A percentile compares a stretch with the other conserved stretches of the same genome.
phyloP scores from a whole-genome alignment of 2,113 vertebrate genomes.

The Arizona elegans region DNA sequence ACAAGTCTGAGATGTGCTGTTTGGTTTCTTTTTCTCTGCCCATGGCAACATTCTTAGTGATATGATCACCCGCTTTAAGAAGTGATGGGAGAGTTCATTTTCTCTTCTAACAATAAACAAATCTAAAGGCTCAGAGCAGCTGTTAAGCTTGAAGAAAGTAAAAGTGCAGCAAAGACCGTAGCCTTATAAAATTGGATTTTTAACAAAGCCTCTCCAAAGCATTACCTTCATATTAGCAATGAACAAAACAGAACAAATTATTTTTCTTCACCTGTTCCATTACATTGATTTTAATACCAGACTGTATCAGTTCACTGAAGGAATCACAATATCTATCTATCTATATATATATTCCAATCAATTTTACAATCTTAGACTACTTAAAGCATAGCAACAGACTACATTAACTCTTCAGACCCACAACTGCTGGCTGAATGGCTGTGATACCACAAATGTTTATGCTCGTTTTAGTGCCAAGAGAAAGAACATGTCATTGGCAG shows the following conservation, averaged over 20 bases:
- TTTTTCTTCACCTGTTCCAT: neutral
- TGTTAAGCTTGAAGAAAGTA: constrained; percentile 19
- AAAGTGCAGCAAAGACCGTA: constrained; percentile 1
- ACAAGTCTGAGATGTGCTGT: neutral
- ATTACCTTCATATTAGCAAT: neutral
- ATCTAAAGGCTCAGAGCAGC: constrained; percentile 1
- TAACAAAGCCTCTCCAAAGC: constrained; percentile 13
- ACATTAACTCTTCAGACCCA: neutral
- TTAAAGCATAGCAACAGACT: neutral
- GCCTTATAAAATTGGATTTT: constrained; percentile 11
- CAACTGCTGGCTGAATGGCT: neutral
- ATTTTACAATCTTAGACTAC: neutral
- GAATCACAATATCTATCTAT: neutral
- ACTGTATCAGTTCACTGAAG: neutral
- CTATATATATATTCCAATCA: neutral
- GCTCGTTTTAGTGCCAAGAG: neutral
- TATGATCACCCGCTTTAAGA: neutral
- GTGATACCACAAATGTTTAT: neutral
- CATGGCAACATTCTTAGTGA: constrained; percentile 17
- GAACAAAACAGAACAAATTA: constrained; percentile 5
- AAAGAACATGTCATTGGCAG: neutral
- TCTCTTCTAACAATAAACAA: constrained; percentile 11
- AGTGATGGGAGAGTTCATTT: neutral
- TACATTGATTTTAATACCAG: neutral
- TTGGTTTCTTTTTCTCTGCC: constrained; percentile 15